Evolutionary conservation across 2,888 invertebrate species (phyloP).

Genomic region (Apantesis nais): DNA sequence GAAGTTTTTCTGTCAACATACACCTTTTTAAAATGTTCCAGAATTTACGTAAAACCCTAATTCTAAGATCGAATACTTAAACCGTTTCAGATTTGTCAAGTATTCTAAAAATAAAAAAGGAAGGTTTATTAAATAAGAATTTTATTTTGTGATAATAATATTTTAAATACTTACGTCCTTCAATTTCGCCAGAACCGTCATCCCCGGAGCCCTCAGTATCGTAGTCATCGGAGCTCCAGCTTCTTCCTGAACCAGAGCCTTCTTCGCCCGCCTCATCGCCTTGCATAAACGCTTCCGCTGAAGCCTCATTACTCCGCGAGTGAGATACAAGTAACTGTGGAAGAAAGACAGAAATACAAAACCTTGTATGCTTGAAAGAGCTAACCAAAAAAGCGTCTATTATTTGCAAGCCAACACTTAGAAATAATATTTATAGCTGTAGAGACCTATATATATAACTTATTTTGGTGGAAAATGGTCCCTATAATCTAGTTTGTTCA

Average conservation of each 20-base stretch:
- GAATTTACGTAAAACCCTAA: neutral
- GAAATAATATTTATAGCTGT: too few species aligned
- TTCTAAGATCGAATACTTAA: neutral
- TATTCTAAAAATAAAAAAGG: neutral
- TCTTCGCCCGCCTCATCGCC: slow-evolving; percentile 85
- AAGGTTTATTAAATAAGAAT: neutral
- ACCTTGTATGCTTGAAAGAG: neutral
- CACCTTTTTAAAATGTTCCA: neutral
- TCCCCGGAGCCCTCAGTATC: slow-evolving; percentile 80
- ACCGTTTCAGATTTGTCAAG: neutral
- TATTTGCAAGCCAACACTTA: neutral
- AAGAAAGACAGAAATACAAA: slow-evolving; percentile 9
- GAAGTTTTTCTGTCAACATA: too few species aligned
- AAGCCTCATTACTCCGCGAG: slow-evolving; percentile 62
- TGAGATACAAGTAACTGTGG: slow-evolving; percentile 72
- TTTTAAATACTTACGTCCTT: slow-evolving; percentile 59
- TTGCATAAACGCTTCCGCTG: slow-evolving; percentile 83
- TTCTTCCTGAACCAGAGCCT: slow-evolving; percentile 87
- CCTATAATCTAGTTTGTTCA: too few species aligned
- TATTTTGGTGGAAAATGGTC: too few species aligned
- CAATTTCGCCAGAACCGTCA: slow-evolving; percentile 74
- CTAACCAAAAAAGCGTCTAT: neutral
- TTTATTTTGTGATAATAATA: neutral
- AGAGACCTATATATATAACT: too few species aligned
- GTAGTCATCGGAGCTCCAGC: slow-evolving; percentile 77